Conservation (phyloP, 2,113 vertebrate genomes). For the Electrona antarctica region DNA sequence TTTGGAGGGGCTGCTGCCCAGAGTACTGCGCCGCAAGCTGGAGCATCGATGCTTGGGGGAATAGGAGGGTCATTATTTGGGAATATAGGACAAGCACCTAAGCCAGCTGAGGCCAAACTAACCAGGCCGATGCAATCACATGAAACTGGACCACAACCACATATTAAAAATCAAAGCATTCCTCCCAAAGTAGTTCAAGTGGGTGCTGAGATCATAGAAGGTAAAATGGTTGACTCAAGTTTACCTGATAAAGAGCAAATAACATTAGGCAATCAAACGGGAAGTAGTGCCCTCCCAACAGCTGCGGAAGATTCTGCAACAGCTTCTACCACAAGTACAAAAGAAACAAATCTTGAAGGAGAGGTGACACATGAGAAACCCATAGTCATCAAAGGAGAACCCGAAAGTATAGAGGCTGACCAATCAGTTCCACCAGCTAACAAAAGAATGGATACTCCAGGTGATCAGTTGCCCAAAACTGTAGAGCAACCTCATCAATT, state of each 20-base stretch:
- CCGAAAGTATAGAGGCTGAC: constrained; percentile 45
- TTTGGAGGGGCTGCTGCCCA: constrained; percentile 62
- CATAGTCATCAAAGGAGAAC: constrained; percentile 49
- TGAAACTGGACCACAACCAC: constrained; percentile 21
- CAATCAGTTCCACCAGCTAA: constrained; percentile 41
- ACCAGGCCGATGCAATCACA: constrained; percentile 32
- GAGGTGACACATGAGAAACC: constrained; percentile 59
- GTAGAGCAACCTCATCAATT: constrained; percentile 36
- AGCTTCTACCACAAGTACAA: constrained; percentile 12
- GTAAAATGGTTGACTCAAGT: constrained; percentile 11
- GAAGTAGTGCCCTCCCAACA: neutral
- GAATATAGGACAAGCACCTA: constrained; percentile 48
- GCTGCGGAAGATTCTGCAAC: constrained; percentile 10
- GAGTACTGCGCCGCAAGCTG: constrained; percentile 51
- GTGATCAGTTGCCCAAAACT: constrained; percentile 41
- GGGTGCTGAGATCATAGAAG: constrained; percentile 11
- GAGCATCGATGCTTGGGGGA: constrained; percentile 61
- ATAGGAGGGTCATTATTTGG: constrained; percentile 67
- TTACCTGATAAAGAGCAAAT: constrained; percentile 19
- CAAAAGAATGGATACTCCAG: constrained; percentile 7
- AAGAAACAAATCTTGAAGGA: constrained; percentile 32
- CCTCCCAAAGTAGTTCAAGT: constrained; percentile 24
- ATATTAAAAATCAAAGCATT: constrained; percentile 42
- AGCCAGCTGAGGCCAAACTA: constrained; percentile 45
- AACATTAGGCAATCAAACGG: neutral